Percentiles rank a stretch among this genome's conserved stretches.
Conservation (phyloP, 2,797 vertebrate species). For the Chelon labrosus region DNA sequence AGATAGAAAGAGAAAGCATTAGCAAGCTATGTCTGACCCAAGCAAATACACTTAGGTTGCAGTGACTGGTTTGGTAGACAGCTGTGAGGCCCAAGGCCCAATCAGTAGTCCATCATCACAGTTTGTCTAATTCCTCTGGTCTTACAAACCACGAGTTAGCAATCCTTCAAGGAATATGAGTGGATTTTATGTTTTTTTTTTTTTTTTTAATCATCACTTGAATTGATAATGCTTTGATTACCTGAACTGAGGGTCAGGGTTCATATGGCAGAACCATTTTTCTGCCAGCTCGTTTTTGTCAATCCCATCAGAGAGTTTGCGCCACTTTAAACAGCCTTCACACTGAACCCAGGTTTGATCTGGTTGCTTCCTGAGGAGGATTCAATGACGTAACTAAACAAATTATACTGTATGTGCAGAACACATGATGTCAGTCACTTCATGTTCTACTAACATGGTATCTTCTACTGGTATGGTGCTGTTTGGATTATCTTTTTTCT, state of each 20-base stretch:
- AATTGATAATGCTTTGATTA: conserved; percentile 50
- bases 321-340: conserved; percentile 89
- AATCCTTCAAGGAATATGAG: no score
- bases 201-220: background rate
- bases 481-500: conserved; percentile 77
- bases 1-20: background rate
- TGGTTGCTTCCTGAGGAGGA: conserved; percentile 86
- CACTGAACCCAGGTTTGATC: conserved; percentile 98
- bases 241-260: conserved; percentile 95
- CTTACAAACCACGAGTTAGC: no score
- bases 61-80: no score
- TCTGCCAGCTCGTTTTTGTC: conserved; percentile 85
- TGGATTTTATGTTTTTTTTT: background rate
- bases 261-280: conserved; percentile 92
- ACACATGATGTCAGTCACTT: background rate
- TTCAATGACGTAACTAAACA: background rate
- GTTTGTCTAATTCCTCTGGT: no score
- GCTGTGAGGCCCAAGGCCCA: no score
- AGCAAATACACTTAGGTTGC: background rate
- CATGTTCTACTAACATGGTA: conserved; percentile 73
- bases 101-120: no score
- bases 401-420: background rate
- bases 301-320: conserved; percentile 94
- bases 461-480: conserved; percentile 84
- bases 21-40: background rate